Evolutionary conservation across 2,113 vertebrate species (phyloP), one percentile per base, ranked within the genome.

Genomic region (Notarius lentiginosus): DNA sequence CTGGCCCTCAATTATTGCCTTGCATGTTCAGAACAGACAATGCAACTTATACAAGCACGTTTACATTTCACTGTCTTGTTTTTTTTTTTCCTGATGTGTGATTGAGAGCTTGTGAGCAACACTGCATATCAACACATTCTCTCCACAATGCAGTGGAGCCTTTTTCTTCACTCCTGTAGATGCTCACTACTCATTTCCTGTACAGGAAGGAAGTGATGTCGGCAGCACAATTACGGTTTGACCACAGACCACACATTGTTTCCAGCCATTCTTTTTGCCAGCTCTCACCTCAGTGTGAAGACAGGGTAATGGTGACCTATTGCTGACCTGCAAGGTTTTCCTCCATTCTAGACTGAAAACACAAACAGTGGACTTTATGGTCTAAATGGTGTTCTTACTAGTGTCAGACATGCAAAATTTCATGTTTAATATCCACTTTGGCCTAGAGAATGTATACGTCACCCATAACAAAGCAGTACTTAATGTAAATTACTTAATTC

Each of bases 211-310:
- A 92, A 91, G 61, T 91, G 68, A 89, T 83, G 89, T 90, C 90
- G 87, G 47, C 58, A 85, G 83, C 82, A 90, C 88, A 87, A 90
- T 90, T 90, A 91, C 87, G 65, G 89, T 91, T 91, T 68, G 68
- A 90, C 91, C 91, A 55, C 91, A 91, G 90, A 91, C 91, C 86
- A 75, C 85, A 82, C 51, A 61, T 79, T 70, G 85, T 89, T 92
- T 92, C 91, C 91, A 91, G 87, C 91, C 88, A 91, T 90, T 91
- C 90, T 92, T 90, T 65, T 85, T 41, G 76, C 79, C 72, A 80
- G 73, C 4, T 73, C 72, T 61, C 20, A 41, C 65, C 84, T 86
- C 20, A 9, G 56, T 1, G 56, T 61, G 41, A 85, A 17, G 63
- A 53, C 8, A 30, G 63, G 20, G 51, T 68, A 60, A 34, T 30